phyloP scores from a whole-genome alignment of 2,113 vertebrate genomes.

The Ceratotherium simum region DNA sequence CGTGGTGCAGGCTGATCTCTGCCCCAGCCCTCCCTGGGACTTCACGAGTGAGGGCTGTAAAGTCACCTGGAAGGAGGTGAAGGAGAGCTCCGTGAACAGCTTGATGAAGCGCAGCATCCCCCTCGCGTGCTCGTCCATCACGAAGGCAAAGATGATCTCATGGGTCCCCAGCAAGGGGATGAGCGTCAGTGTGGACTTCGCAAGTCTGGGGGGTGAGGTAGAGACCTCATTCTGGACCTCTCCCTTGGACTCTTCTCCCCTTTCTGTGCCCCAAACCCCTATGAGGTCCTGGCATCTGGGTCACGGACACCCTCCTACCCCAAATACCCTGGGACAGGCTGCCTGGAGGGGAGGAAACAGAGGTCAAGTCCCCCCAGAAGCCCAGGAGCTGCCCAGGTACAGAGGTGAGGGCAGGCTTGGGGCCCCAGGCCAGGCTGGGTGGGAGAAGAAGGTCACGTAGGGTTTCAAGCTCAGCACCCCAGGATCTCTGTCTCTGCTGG shows the following conservation, averaged over 20 bases:
- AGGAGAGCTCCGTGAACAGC: slow-evolving; percentile 92
- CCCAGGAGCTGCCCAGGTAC: background rate
- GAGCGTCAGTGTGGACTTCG: slow-evolving; percentile 94
- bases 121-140: slow-evolving; percentile 90
- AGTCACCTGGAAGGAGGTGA: slow-evolving; percentile 93
- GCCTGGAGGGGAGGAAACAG: background rate
- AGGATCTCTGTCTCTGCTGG: background rate
- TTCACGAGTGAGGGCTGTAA: rapidly evolving
- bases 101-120: slow-evolving; percentile 91
- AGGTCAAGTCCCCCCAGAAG: background rate
- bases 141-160: slow-evolving; percentile 93
- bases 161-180: slow-evolving; percentile 95
- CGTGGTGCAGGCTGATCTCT: background rate
- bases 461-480: background rate
- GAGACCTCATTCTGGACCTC: background rate
- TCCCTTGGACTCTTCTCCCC: background rate
- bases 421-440: background rate
- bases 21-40: background rate
- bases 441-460: background rate
- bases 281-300: background rate
- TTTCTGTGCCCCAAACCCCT: background rate
- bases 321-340: background rate
- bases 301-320: background rate
- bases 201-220: slow-evolving; percentile 85
- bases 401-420: background rate